Evolutionary conservation across 37 sponge, comb jelly and placozoan species (phyloP), one percentile per base, ranked within the genome.

Genomic region (Halichondria panicea): DNA sequence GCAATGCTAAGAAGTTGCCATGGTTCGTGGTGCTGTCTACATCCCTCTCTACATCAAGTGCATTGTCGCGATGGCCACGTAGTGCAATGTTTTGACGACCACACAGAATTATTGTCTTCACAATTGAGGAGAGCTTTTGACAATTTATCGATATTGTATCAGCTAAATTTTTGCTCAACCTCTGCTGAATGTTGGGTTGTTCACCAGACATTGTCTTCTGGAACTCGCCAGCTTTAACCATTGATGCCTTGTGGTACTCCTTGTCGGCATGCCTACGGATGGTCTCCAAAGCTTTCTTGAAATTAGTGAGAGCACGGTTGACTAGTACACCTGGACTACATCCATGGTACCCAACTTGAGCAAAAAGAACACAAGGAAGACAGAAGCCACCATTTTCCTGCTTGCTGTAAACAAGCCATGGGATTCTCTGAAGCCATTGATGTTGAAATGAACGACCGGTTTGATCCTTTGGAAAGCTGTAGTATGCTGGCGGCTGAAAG

Each of bases 51-150:
- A 63, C 45, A 50, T 27, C 52, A 60, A 41, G 50, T 30, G 56
- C 25, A 63, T 85, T 79, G 78, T 85, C 86, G 18, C 66, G 79
- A 71, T 85, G 79, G 52, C 86, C 78, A 36, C 86, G 60, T 27
- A 85, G 43, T 27, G 86, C 78, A 71, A 77, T 70, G 21, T 67
- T 73, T 53, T 84, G 78, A 12, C 73, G 41, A 28, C 84, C 77
- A 75, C 77, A 84, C 4, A 84, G 69, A 30, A 82, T 74, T 19
- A 82, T 75, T 33, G 72, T 71, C 40, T 64, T 66, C 38, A 73
- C 86, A 77, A 78, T 85, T 27, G 78, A 85, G n/a, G 25, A 41
- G 22, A 85, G 56, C 43, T 65, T 85, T 13, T 34, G 48, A 22
- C 79, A 41, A 85, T 85, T 85, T 45, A 15, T 44, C 4, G 53